Base-by-base conservation (phyloP, 2,888 invertebrate genomes). In the Margaritifera margaritifera region DNA sequence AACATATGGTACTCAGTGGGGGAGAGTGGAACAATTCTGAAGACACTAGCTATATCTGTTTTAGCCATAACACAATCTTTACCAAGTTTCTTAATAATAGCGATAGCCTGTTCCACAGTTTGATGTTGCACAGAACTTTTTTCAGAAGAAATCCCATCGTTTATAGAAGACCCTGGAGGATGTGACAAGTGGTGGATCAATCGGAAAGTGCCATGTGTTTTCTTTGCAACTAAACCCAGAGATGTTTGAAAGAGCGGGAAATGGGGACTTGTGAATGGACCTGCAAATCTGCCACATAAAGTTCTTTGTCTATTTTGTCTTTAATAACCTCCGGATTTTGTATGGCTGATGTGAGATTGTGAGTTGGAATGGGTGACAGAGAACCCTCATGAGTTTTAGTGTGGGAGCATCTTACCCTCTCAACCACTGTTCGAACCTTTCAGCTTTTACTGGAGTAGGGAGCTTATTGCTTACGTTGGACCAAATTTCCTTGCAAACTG, bases 121-220 rank as follows among this genome's bases (percentile, higher is more conserved):
- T n/a, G n/a, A n/a, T n/a, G n/a, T n/a, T n/a, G n/a, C n/a, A n/a
- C 69, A 3, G 70, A 5, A 54, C 51, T 65, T 24, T 42, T 27
- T 53, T 67, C 70, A 0, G 52, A 27, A 31, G 63, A 53, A 19
- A 73, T 70, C 27, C 60, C 60, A 54, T 66, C 64, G 53, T 73
- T 73, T 11, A 70, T 61, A 18, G 73, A 73, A 1, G 50, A 54
- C 22, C 62, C 64, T 42, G 58, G 15, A 1, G 73, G 70, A 24
- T 64, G 67, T 8, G 70, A 73, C 42, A 73, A 55, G 42, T 73
- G 66, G 50, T 73, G 73, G 2, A 70, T 73, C 31, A 70, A 15
- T 1, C 73, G 61, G 42, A 57, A 73, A 22, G 67, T 31, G 3
- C 57, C 56, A 2, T 1, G n/a, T 19, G 31, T 62, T 20, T 62